phyloP scores from a whole-genome alignment of 2,888 invertebrate genomes.

The Thereva nobilitata region DNA sequence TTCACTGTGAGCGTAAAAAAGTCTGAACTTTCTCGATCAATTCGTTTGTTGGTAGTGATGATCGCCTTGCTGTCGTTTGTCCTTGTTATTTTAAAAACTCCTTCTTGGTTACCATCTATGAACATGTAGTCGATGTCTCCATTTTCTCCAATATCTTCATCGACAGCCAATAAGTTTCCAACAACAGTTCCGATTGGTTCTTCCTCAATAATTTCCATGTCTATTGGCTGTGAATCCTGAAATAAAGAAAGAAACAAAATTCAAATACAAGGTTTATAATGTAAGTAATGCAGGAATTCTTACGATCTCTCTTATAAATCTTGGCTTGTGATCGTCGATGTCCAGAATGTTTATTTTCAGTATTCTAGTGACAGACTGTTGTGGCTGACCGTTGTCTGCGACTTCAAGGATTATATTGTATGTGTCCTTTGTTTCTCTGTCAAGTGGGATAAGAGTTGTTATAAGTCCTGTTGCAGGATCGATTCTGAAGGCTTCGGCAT shows the following conservation, averaged over 20 bases:
- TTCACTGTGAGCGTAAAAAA: slow-evolving; percentile 68
- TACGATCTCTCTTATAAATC: slow-evolving; percentile 70
- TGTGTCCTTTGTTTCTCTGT: slow-evolving; percentile 73
- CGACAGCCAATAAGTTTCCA: slow-evolving; percentile 70
- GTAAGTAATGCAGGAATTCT: slow-evolving; percentile 48
- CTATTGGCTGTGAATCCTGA: slow-evolving; percentile 68
- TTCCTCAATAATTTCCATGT: slow-evolving; percentile 70
- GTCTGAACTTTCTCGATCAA: slow-evolving; percentile 69
- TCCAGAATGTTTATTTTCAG: slow-evolving; percentile 71
- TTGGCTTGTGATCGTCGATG: slow-evolving; percentile 78
- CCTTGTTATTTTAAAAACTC: slow-evolving; percentile 66
- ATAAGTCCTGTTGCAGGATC: slow-evolving; percentile 73
- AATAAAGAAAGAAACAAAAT: slow-evolving; percentile 35
- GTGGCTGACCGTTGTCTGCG: slow-evolving; percentile 75
- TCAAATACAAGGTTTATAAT: neutral
- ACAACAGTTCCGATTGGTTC: slow-evolving; percentile 67
- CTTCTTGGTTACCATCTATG: slow-evolving; percentile 72
- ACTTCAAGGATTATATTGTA: slow-evolving; percentile 81
- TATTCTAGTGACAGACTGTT: slow-evolving; percentile 73
- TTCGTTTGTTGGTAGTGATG: slow-evolving; percentile 64
- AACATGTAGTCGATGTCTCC: slow-evolving; percentile 76
- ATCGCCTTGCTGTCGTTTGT: slow-evolving; percentile 68
- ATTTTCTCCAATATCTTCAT: slow-evolving; percentile 76
- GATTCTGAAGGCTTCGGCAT: slow-evolving; percentile 67
- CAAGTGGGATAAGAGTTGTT: slow-evolving; percentile 69